These are phyloP conservation scores for Rhinatrema bivittatum DNA, from an alignment of 2,797 vertebrate species.

Conservation along the genomic window DNA sequence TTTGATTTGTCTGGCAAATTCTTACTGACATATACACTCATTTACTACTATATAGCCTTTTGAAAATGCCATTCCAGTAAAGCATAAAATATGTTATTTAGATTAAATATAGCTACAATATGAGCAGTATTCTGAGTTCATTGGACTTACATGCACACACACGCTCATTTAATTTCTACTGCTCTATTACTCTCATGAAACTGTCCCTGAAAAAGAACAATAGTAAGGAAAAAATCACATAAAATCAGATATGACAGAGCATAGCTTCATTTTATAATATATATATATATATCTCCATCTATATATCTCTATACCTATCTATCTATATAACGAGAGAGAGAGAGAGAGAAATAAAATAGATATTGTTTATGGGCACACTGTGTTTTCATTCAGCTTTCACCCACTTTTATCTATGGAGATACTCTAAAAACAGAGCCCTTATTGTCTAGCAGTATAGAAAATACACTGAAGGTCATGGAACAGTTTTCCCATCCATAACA, in stretches of 20 bases:
- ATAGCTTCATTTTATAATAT: constrained; percentile 26
- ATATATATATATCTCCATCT: too few relatives aligned
- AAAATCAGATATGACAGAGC: constrained; percentile 28
- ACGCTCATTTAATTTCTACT: constrained; percentile 52
- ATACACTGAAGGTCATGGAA: too few relatives aligned
- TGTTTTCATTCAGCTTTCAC: too few relatives aligned
- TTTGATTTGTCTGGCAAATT: constrained; percentile 66
- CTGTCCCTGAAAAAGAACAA: constrained; percentile 38
- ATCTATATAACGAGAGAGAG: too few relatives aligned
- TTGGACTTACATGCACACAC: constrained; percentile 46
- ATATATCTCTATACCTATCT: too few relatives aligned
- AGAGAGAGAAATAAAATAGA: too few relatives aligned
- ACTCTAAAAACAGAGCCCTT: too few relatives aligned
- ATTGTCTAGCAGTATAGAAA: too few relatives aligned
- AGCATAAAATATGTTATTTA: constrained; percentile 70
- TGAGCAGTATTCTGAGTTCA: constrained; percentile 55
- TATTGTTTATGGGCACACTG: too few relatives aligned
- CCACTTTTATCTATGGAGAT: too few relatives aligned
- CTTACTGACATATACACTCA: constrained; percentile 58
- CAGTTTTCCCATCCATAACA: too few relatives aligned
- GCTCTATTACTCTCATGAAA: constrained; percentile 51
- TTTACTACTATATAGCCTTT: constrained; percentile 59
- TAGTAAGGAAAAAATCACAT: constrained; percentile 23
- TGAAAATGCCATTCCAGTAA: constrained; percentile 64
- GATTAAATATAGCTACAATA: constrained; percentile 62